Evolutionary conservation across 2,888 invertebrate genomes (phyloP).

Genomic region (Pterostichus madidus): DNA sequence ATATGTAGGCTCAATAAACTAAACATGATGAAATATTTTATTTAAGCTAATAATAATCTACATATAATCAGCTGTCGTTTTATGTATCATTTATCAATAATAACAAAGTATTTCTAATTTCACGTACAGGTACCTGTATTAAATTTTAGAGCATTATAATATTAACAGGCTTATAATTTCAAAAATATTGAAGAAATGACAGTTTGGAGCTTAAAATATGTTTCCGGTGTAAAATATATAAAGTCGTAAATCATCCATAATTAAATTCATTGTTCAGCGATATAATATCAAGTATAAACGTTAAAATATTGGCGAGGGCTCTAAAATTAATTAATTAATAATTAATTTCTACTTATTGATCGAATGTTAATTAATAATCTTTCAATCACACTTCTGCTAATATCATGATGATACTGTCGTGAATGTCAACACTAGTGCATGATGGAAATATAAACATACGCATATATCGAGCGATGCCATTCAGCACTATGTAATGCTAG

Average conservation of each 20-base stretch:
- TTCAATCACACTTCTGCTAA: constrained; percentile 45
- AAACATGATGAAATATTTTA: constrained; percentile 30
- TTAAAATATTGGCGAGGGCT: constrained; percentile 20
- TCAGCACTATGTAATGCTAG: constrained; percentile 9
- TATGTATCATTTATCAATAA: constrained; percentile 25
- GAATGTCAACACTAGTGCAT: constrained; percentile 28
- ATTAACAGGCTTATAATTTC: neutral
- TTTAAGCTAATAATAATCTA: constrained; percentile 28
- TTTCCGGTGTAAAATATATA: neutral
- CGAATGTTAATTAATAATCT: constrained; percentile 56
- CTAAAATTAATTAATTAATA: constrained; percentile 30
- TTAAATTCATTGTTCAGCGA: no score
- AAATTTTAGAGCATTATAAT: neutral
- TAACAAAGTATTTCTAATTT: neutral
- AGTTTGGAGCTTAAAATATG: neutral
- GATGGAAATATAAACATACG: constrained; percentile 19
- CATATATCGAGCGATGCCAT: neutral
- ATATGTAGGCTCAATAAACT: constrained; percentile 16
- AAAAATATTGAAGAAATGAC: neutral
- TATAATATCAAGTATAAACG: neutral
- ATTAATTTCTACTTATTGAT: constrained; percentile 35
- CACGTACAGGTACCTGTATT: neutral
- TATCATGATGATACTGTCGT: constrained; percentile 40
- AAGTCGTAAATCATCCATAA: neutral
- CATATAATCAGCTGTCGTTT: neutral